Evolutionary conservation across 2,888 invertebrate genomes (phyloP), one percentile per base, ranked within the genome.

Genomic region (Eugnorisma glareosa): DNA sequence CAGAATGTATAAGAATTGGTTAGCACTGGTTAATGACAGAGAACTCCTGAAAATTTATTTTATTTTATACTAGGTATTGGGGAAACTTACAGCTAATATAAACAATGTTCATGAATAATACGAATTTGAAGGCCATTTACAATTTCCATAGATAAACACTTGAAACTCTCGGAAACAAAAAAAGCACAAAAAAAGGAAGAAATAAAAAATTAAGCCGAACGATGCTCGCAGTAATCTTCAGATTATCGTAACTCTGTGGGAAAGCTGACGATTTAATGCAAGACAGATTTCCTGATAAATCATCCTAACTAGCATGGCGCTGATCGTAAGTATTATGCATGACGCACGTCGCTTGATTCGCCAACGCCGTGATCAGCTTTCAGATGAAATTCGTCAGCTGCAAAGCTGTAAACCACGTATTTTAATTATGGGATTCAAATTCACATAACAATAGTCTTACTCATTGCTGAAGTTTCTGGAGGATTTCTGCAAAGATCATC

Each of bases 291-390:
- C 31, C n/a, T 48, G 28, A 71, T 51, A 37, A 6, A 71, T 73
- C 31, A 68, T 71, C 13, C 45, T 67, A 76, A 35, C n/a, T 35
- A 57, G 64, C 64, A 64, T 57, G 37, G 70, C 11, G 37, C 45
- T 57, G 66, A 80, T 78, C 37, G 48, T n/a, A n/a, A n/a, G n/a
- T 63, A 40, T 37, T 40, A 66, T 45, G 64, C 51, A 54, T 76
- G 81, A 83, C 77, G 77, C 85, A 73, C 35, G 21, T 66, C 8
- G 35, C 11, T 61, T 59, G 18, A 80, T 84, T 67, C n/a, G 61
- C 51, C 74, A 69, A 45, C 69, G 68, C 51, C 57, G 69, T 73
- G 67, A 72, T 82, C 75, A 59, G 57, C 57, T 71, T 75, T 57
- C 21, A 51, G 75, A 82, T 75, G 35, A 24, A 54, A 72, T 67